phyloP scores from a whole-genome alignment of 2,113 vertebrate species.

The Prunella himalayana region DNA sequence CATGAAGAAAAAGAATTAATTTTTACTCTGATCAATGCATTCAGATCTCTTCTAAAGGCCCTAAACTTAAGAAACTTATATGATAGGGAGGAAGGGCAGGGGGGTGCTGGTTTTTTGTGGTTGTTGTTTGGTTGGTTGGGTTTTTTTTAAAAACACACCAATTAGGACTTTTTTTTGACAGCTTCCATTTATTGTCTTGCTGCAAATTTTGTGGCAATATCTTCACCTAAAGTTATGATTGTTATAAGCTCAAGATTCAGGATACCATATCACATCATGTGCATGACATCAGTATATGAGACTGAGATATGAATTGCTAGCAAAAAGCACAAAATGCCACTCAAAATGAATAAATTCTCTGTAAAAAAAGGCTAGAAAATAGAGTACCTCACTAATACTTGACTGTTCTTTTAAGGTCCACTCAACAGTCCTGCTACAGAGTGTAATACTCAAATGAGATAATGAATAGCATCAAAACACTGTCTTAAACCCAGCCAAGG shows the following conservation, averaged over 20 bases:
- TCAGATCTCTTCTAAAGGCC: neutral
- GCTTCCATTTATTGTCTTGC: neutral
- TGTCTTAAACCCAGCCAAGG: neutral
- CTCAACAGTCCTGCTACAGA: neutral
- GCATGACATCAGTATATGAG: neutral
- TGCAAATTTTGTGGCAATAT: neutral
- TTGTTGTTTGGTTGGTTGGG: fast-evolving
- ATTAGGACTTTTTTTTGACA: neutral
- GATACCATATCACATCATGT: neutral
- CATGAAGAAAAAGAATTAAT: neutral
- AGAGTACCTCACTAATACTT: neutral
- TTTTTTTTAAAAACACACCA: neutral
- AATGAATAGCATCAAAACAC: neutral
- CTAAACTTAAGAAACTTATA: neutral
- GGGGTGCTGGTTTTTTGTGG: fast-evolving
- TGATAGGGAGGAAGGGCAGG: too few relatives aligned
- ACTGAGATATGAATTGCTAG: neutral
- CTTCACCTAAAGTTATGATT: neutral
- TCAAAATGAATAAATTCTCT: neutral
- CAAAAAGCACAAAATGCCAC: neutral
- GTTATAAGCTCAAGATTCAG: neutral
- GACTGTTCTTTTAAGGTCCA: neutral
- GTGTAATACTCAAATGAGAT: neutral
- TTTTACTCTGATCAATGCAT: neutral
- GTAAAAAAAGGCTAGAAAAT: neutral